Evolutionary conservation across 2,797 vertebrate species (phyloP), one percentile per base, ranked within the genome.

Genomic region (Molossus molossus): DNA sequence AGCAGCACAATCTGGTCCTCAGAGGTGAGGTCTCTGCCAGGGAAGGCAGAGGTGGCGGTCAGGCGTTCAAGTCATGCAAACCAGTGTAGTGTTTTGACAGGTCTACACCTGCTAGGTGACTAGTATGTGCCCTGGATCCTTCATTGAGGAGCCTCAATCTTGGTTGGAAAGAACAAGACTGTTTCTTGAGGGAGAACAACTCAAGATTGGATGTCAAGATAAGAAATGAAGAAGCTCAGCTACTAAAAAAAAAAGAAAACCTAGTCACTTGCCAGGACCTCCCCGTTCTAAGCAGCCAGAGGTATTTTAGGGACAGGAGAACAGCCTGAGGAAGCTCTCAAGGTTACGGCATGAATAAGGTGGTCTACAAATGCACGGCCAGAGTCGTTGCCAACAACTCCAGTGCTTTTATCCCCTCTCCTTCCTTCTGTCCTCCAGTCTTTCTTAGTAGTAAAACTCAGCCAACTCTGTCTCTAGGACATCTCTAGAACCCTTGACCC

Each of bases 1-100:
- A 99, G 97, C 97, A 99, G 98, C 64, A 99, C 99, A 0, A 99
- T 99, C 99, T 99, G 99, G 98, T 99, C 99, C 67, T 99, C 99
- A 0, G 99, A 98, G 0, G 98, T 98, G 97, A 99, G 99, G 0
- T 99, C 99, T 98, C 99, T 99, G 98, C 1, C 2, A 1, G n/a
- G 25, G 29, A 0, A 50, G n/a, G 1, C 1, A 48, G 27, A 45
- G 17, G 18, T 3, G 15, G 29, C 62, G n/a, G 33, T 50, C 58
- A 75, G 70, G 48, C 12, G 45, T 25, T 77, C 67, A 17, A 7
- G 25, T 67, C 55, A 69, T 6, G 50, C 60, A 29, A 12, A 64
- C 65, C 21, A 21, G 9, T 15, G 29, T 3, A 3, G 87, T 27
- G 27, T 70, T 77, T 90, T 23, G 65, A 58, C 65, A 88, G 70